phyloP scores from a whole-genome alignment of 2,797 vertebrate genomes.

The Neoniphon sammara region DNA sequence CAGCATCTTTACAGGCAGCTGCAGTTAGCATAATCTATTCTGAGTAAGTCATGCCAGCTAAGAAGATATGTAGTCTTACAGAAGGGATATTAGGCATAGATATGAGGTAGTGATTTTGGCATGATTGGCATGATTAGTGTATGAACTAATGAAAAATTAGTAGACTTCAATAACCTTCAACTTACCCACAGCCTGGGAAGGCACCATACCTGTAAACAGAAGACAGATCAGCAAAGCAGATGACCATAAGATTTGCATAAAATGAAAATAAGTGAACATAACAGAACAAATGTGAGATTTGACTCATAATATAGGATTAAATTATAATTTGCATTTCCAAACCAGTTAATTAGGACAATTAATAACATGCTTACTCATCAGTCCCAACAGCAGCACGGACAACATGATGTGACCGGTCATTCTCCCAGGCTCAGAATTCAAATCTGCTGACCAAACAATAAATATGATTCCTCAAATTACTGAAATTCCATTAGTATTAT shows the following conservation, averaged over 20 bases:
- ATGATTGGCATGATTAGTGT: too few relatives aligned
- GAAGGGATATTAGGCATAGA: too few relatives aligned
- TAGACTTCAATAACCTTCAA: not conserved
- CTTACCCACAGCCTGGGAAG: not conserved
- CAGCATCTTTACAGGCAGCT: too few relatives aligned
- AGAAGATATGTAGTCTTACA: too few relatives aligned
- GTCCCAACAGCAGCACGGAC: slow-evolving; percentile 24
- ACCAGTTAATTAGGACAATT: not conserved
- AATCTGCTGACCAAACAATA: not conserved
- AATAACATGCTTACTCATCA: slow-evolving; percentile 33
- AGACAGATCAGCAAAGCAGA: too few relatives aligned
- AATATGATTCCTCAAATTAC: not conserved
- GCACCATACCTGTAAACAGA: not conserved
- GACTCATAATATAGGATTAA: too few relatives aligned
- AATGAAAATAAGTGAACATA: not conserved
- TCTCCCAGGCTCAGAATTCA: not conserved
- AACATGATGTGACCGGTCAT: slow-evolving; percentile 10
- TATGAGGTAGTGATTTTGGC: too few relatives aligned
- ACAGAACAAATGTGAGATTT: not conserved
- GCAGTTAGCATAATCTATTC: too few relatives aligned
- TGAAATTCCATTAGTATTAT: too few relatives aligned
- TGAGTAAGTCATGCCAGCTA: too few relatives aligned
- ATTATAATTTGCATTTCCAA: too few relatives aligned
- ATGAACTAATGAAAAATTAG: not conserved
- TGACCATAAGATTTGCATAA: not conserved